Base-by-base conservation (phyloP, 2,888 invertebrate genomes). In the Eupeodes latifasciatus region DNA sequence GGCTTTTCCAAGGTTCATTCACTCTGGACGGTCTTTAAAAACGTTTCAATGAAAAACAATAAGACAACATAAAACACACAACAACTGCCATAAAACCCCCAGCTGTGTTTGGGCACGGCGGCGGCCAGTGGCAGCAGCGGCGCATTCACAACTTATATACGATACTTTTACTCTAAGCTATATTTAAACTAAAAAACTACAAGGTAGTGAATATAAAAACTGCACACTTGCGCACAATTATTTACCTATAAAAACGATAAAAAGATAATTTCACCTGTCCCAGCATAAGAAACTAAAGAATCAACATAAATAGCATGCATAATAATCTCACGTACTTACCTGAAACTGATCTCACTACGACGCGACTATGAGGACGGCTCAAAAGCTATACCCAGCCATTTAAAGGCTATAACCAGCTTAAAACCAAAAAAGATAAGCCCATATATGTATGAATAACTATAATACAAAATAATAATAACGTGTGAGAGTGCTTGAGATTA, bases 211-310 rank as follows among this genome's bases (percentile, higher is more conserved):
- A 69, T 1, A 49, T 27, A 67, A 49, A 71, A 59, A 59, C 6
- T 71, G 72, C 72, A 44, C 83, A 83, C 78, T 74, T 83, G 75
- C 78, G 69, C 76, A 44, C 76, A 61, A 71, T 47, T 72, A 77
- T 84, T 84, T 87, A 80, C 84, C 80, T 77, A 59, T 67, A 74
- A 74, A 69, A 72, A 79, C 76, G 72, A 83, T 83, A 83, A 87
- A 86, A 83, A 83, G 72, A 87, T 84, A 87, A 87, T 84, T 84
- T 87, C 87, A 87, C 87, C 84, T 87, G 87, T 27, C 69, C 72
- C 49, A 16, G n/a, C 14, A 40, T 47, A 36, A 4, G 5, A 9
- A 16, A 19, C 19, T 1, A n/a, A 9, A 16, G 47, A 12, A 40
- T 47, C 51, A 4, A 49, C 2, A n/a, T 53, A 53, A 27, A 76